Percentiles rank a stretch among this genome's conserved stretches.
Evolutionary conservation across 2,888 invertebrate genomes (phyloP).

Genomic region (Marronus borbonicus): DNA sequence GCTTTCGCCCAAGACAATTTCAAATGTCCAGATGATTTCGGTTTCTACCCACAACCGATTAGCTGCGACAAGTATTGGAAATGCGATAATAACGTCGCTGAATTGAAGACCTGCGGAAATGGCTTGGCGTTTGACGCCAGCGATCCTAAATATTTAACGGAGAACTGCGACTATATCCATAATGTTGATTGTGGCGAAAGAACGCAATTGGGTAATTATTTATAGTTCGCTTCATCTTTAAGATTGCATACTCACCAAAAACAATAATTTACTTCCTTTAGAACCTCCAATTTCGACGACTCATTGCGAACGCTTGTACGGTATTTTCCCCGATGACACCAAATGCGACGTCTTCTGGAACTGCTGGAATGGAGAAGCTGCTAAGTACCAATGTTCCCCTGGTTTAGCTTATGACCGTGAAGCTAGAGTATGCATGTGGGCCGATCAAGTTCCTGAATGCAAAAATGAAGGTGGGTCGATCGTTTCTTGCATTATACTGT

Average conservation of each 20-base stretch:
- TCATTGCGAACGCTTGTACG: conserved; percentile 90
- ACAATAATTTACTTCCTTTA: conserved; percentile 64
- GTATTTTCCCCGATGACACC: conserved; percentile 90
- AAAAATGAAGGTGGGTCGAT: conserved; percentile 82
- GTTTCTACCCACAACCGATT: conserved; percentile 91
- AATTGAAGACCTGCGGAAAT: conserved; percentile 94
- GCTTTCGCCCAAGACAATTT: conserved; percentile 86
- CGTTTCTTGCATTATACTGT: no score
- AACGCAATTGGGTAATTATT: conserved; percentile 81
- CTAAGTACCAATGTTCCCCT: conserved; percentile 94
- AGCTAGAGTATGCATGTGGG: conserved; percentile 96
- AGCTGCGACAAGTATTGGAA: conserved; percentile 98
- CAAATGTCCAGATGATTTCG: conserved; percentile 95
- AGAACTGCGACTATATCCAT: conserved; percentile 96
- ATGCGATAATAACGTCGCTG: conserved; percentile 90
- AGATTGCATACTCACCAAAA: no score
- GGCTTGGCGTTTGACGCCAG: conserved; percentile 92
- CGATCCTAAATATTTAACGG: conserved; percentile 91
- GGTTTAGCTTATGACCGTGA: conserved; percentile 95
- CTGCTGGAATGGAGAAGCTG: conserved; percentile 96
- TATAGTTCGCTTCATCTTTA: no score
- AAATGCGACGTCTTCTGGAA: conserved; percentile 97
- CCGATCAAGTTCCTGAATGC: conserved; percentile 95
- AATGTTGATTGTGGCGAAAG: conserved; percentile 95
- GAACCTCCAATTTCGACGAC: conserved; percentile 89